Percentiles rank a stretch among this genome's conserved stretches.
These are phyloP conservation scores for Pelodytes ibericus DNA, from an alignment of 2,797 vertebrate species.

Conservation along the genomic window DNA sequence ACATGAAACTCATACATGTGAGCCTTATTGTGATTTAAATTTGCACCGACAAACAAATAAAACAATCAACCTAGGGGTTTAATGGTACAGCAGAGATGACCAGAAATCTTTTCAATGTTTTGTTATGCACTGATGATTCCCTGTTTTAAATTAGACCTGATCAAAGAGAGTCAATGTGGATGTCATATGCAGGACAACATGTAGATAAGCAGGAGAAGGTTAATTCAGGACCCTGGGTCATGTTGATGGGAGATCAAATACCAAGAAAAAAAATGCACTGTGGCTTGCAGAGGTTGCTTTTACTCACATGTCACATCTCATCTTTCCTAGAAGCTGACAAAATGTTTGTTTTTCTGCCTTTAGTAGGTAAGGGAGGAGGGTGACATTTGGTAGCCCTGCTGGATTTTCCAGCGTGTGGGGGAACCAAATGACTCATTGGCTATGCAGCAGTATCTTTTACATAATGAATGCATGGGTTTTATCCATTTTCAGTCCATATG, in stretches of 20 bases:
- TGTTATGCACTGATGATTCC: conserved; percentile 17
- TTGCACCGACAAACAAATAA: conserved; percentile 11
- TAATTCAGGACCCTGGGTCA: conserved; percentile 37
- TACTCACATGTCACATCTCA: conserved; percentile 41
- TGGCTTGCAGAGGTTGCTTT: conserved; percentile 6
- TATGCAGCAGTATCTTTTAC: conserved; percentile 6
- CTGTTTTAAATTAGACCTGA: conserved; percentile 47
- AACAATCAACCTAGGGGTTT: conserved; percentile 7
- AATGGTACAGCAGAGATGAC: conserved; percentile 26
- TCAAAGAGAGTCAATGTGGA: conserved; percentile 40
- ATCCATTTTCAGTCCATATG: background rate
- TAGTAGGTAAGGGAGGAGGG: conserved; percentile 4
- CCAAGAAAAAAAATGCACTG: conserved; percentile 23
- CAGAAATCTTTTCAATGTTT: conserved; percentile 26
- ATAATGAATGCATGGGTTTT: conserved; percentile 15
- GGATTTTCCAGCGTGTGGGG: conserved; percentile 3
- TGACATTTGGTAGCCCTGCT: conserved; percentile 36
- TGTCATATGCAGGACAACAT: conserved; percentile 42
- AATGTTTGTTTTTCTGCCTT: conserved; percentile 31
- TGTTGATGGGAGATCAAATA: conserved; percentile 36
- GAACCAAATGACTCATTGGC: conserved; percentile 13
- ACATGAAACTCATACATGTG: too few species aligned
- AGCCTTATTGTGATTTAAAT: conserved; percentile 33
- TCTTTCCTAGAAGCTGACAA: background rate
- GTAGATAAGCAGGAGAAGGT: conserved; percentile 35